Conservation (phyloP, 1,140 invertebrate species). For the Temnothorax curvispinosus region DNA sequence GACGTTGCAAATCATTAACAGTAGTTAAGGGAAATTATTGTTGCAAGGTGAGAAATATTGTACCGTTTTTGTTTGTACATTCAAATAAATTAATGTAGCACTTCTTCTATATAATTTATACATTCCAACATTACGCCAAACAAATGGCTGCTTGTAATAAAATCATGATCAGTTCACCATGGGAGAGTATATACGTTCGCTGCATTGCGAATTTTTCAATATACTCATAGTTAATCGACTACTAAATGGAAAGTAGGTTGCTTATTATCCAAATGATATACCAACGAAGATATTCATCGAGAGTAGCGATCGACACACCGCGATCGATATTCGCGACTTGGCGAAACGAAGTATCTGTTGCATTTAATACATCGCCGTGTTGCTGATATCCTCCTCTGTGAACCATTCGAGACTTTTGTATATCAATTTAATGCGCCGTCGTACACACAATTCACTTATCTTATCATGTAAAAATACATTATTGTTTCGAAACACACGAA, state of each 20-base stretch:
- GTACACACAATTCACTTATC: slow-evolving; percentile 51
- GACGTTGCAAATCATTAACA: background rate
- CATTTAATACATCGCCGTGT: slow-evolving; percentile 9
- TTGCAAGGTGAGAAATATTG: slow-evolving; percentile 31
- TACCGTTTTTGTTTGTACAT: background rate
- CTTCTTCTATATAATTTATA: slow-evolving; percentile 30
- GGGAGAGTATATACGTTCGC: slow-evolving; percentile 21
- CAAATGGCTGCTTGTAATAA: background rate
- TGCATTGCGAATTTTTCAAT: background rate
- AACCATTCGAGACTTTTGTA: slow-evolving; percentile 55
- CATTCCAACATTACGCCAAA: slow-evolving; percentile 9
- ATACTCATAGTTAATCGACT: background rate
- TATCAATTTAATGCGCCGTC: slow-evolving; percentile 61
- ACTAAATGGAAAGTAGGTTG: slow-evolving; percentile 20
- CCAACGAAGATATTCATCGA: slow-evolving; percentile 33
- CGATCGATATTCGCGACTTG: slow-evolving; percentile 19
- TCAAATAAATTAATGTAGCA: slow-evolving; percentile 2
- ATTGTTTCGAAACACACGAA: slow-evolving; percentile 70
- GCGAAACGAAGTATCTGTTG: slow-evolving; percentile 4
- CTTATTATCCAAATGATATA: background rate
- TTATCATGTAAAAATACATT: slow-evolving; percentile 71
- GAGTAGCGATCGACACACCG: slow-evolving; percentile 23
- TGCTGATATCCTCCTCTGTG: slow-evolving; percentile 28
- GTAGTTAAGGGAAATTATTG: slow-evolving; percentile 18
- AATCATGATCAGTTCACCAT: slow-evolving; percentile 42